Evolutionary conservation across 2,113 vertebrate species (phyloP), one percentile per base, ranked within the genome.

Genomic region (Ceuthmochares aereus): DNA sequence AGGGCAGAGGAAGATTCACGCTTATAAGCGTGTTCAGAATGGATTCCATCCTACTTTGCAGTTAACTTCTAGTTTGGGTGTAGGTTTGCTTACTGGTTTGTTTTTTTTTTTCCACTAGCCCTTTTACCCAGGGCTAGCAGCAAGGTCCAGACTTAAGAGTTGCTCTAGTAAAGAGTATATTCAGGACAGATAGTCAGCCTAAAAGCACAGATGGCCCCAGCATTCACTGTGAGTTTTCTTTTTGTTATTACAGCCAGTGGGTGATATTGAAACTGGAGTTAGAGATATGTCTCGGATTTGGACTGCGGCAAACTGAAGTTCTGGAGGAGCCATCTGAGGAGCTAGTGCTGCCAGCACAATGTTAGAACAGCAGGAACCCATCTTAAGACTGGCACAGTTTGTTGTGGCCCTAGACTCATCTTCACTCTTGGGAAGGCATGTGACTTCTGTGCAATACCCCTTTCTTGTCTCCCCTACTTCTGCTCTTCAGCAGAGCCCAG

Each of bases 381-480:
- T 52, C 29, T 73, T 22, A 73, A 86, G 29, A 7, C 14, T 68
- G 16, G 29, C 58, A 29, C 19, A 74, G 26, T 16, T 63, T 30
- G 26, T 26, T 0, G 1, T 25, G 14, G 63, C 14, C 9, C 7
- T 15, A 73, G 12, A 45, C 13, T 68, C 37, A 88, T 49, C 11
- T 30, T 37, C 2, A 2, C 6, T 34, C 29, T 45, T 32, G 10
- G 14, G 20, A 80, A 13, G 16, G 4, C 5, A 10, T 30, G 12
- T n/a, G 26, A 40, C 14, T 73, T 6, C 14, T 7, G 9, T 37
- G 22, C 18, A 54, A 9, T 22, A 63, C 10, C 19, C 3, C 3
- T 78, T 67, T 8, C 25, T 11, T 3, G 5, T 27, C 5, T 78
- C 7, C 11, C 10, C 12, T 54, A 4, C 0, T 1, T 22, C 6